Base-by-base conservation (phyloP, 2,113 vertebrate genomes). In the Cheirogaleus medius region DNA sequence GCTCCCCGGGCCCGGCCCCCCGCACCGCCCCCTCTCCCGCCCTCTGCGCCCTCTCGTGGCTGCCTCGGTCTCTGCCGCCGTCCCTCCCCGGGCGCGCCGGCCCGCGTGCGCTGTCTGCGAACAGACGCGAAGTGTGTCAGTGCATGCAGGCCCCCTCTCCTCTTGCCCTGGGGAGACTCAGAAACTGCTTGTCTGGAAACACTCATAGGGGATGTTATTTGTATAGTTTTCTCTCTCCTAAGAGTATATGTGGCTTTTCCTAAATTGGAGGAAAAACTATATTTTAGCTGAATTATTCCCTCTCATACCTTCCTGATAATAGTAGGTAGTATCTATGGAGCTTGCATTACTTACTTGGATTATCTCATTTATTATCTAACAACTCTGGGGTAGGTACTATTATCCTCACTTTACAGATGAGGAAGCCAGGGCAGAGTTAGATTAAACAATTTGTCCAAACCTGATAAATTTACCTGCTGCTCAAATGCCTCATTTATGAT, bases 21-120 rank as follows among this genome's bases (percentile, higher is more conserved):
- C 9, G 21, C 34, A 8, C 66, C 8, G 39, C 20, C 39, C 49
- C 74, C 17, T 58, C 49, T 12, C 32, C 3, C n/a, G 71, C 60
- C 13, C 81, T 91, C 71, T 91, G 77, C 12, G 84, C 83, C 94
- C 89, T 83, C 95, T 74, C 6, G 90, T 82, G 95, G 92, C 80
- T 49, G 13, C 42, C 5, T 42, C 4, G 1, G 10, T 54, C 42
- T 49, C 21, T 87, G 91, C 73, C 73, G 66, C 39, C 63, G 69
- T 29, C n/a, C 52, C 54, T 34, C 32, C 47, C 8, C 0, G 0
- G 0, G 18, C 29, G 20, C n/a, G 56, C 14, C 18, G 14, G 4
- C 32, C 56, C 44, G 11, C 11, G 44, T 8, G 32, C 5, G 0
- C 0, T 6, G 10, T 32, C n/a, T 8, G 39, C n/a, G 32, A 27